Conservation (phyloP, 2,797 vertebrate species). For the Pantherophis alleghaniensis region DNA sequence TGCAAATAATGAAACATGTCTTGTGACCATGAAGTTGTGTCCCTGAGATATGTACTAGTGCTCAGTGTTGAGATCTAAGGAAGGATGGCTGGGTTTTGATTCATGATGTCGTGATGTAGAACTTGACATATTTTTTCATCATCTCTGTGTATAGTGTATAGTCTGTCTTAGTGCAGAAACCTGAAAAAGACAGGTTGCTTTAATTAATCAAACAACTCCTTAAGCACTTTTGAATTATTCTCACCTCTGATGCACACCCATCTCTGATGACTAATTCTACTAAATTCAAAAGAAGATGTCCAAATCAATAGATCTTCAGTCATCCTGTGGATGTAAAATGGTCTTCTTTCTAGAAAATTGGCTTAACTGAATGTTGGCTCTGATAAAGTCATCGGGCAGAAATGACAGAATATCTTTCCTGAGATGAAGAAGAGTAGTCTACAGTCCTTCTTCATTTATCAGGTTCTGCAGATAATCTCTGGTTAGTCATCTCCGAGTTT, state of each 20-base stretch:
- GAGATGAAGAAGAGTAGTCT: background rate
- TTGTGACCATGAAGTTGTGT: background rate
- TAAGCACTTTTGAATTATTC: background rate
- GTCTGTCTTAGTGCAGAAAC: background rate
- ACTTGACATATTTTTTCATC: background rate
- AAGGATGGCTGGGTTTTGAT: background rate
- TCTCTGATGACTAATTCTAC: background rate
- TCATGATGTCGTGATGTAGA: background rate
- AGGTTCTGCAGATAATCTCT: background rate
- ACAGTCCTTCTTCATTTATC: background rate
- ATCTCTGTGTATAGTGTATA: background rate
- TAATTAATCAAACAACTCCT: background rate
- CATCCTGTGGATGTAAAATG: background rate
- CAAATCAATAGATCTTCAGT: background rate
- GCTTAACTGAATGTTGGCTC: background rate
- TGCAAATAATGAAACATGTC: background rate
- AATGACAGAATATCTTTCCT: background rate
- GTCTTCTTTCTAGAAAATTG: background rate
- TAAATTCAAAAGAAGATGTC: background rate
- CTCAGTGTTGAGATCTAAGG: background rate
- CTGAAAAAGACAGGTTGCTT: background rate
- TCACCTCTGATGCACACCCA: background rate
- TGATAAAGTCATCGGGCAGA: background rate
- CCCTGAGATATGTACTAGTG: background rate
- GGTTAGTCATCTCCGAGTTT: background rate